These are phyloP conservation scores for Azorinus chamasolen DNA, from an alignment of 2,888 invertebrate genomes.

Conservation along the genomic window DNA sequence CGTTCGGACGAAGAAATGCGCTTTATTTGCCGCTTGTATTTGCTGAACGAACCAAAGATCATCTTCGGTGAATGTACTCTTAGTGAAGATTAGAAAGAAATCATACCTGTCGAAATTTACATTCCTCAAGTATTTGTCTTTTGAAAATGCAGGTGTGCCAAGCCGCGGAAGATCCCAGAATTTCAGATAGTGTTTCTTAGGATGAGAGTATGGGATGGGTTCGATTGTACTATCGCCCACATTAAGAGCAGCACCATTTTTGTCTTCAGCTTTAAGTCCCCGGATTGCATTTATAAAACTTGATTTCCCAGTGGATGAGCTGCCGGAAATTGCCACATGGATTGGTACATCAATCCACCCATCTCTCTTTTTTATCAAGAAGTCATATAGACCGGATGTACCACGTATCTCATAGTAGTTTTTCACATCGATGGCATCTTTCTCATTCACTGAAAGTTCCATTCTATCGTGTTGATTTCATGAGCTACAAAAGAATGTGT, in stretches of 20 bases:
- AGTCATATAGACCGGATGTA: conserved; percentile 12
- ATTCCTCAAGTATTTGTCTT: conserved; percentile 47
- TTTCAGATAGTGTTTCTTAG: conserved; percentile 58
- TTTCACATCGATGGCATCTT: conserved; percentile 50
- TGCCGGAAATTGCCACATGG: conserved; percentile 54
- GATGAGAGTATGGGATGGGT: conserved; percentile 64
- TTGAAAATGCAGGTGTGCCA: conserved; percentile 53
- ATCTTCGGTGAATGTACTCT: conserved; percentile 40
- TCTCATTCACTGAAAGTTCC: conserved; percentile 45
- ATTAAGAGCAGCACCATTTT: conserved; percentile 55
- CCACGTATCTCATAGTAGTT: conserved; percentile 43
- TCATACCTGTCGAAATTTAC: conserved; percentile 54
- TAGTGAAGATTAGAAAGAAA: conserved; percentile 57
- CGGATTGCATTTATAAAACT: conserved; percentile 62
- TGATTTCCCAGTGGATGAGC: conserved; percentile 58
- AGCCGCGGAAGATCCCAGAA: conserved; percentile 65
- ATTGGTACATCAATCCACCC: conserved; percentile 54
- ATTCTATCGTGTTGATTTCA: neutral
- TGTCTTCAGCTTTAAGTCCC: conserved; percentile 42
- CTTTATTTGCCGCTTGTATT: conserved; percentile 34
- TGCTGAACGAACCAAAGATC: conserved; percentile 60
- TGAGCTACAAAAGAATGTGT: too few relatives aligned
- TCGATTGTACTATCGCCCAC: conserved; percentile 52
- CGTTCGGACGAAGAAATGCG: conserved; percentile 47
- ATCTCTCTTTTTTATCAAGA: conserved; percentile 43